Evolutionary conservation across 2,888 invertebrate genomes (phyloP), one percentile per base, ranked within the genome.

Genomic region (Drosophila imparisetae): DNA sequence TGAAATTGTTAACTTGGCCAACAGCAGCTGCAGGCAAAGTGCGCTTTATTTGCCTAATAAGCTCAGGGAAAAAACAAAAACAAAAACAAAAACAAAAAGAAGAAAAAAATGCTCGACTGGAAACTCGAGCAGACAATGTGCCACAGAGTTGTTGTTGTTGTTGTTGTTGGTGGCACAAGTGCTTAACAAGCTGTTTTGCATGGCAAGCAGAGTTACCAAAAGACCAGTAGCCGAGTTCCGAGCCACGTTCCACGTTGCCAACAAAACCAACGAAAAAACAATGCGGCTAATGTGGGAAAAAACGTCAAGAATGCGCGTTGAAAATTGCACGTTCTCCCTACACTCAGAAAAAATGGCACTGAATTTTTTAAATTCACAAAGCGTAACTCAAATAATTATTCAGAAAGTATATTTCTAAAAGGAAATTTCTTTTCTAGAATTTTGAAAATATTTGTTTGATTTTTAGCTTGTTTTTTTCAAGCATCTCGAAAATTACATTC

Each of bases 151-250:
- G 69, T 42, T 72, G 64, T 57, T 70, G 64, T 61, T 69, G 72
- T 42, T 77, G 66, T 42, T 72, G 76, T 61, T 72, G 74, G 55
- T 59, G 81, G 71, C 81, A 79, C 85, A 85, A 86, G 86, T 89
- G 90, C 86, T 90, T 90, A 91, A 89, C 91, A 87, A 89, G 88
- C 91, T 91, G 91, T 86, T 91, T 91, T 91, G 91, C 91, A 91
- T 91, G 91, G 89, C 72, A 67, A 40, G 48, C 74, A 15, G 45
- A 65, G 64, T 36, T 13, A 38, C 49, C 60, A 58, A 70, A 76
- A 86, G 84, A 69, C 89, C 87, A 53, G 85, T 86, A 89, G 85
- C 81, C 24, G n/a, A 45, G 45, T 24, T 57, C n/a, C 50, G 38
- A n/a, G 36, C 60, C 60, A 50, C 60, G 36, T 50, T 60, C 64